Conservation (phyloP, 2,888 invertebrate genomes). For the Drosophila atripex region DNA sequence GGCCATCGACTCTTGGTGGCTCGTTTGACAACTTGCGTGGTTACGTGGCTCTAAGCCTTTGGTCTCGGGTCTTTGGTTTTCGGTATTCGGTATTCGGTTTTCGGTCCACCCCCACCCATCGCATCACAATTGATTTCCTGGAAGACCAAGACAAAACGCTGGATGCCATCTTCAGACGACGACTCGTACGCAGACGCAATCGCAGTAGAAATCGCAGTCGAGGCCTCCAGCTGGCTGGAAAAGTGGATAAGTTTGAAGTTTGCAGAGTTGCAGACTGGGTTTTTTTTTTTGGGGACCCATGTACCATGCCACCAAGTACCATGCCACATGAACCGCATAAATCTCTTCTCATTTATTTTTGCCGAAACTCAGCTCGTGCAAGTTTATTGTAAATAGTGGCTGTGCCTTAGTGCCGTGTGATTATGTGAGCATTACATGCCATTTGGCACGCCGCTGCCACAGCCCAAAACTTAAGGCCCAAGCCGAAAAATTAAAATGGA, state of each 20-base stretch:
- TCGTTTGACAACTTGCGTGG: constrained; percentile 73
- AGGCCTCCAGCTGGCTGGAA: constrained; percentile 21
- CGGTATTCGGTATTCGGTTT: neutral
- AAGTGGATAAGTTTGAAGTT: constrained; percentile 13
- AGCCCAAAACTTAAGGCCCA: constrained; percentile 33
- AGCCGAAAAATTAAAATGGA: neutral
- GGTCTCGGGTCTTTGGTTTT: constrained; percentile 12
- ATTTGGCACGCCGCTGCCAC: constrained; percentile 61
- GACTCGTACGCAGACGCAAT: constrained; percentile 24
- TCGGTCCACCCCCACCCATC: constrained; percentile 58
- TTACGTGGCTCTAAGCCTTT: constrained; percentile 57
- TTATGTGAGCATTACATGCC: constrained; percentile 64
- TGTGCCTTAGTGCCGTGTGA: constrained; percentile 34
- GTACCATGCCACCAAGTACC: constrained; percentile 37
- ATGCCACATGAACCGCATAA: constrained; percentile 71
- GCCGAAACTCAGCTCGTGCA: constrained; percentile 51
- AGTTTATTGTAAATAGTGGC: constrained; percentile 49
- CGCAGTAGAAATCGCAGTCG: constrained; percentile 18
- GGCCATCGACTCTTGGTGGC: constrained; percentile 69
- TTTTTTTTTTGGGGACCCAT: constrained; percentile 19
- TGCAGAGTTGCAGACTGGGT: constrained; percentile 9
- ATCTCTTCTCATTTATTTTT: constrained; percentile 67
- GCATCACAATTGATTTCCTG: constrained; percentile 63
- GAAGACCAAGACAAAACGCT: constrained; percentile 57
- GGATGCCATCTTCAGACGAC: constrained; percentile 71